Evolutionary conservation across 2,113 vertebrate genomes (phyloP), one percentile per base, ranked within the genome.

Genomic region (Gyps fulvus): DNA sequence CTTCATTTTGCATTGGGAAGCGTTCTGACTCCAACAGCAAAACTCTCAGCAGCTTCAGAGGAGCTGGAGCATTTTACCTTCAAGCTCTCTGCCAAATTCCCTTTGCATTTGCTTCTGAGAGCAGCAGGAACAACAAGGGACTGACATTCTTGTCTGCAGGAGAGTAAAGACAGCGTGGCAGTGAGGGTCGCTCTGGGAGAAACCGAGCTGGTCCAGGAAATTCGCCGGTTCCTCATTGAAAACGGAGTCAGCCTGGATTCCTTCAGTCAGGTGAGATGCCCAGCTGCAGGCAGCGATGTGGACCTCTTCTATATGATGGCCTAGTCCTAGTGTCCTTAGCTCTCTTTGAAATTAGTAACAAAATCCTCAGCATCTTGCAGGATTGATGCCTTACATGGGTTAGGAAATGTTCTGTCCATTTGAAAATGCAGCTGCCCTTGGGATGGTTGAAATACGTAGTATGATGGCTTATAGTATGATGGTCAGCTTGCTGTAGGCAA

Each of bases 141-240:
- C 43, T 87, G 85, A 38, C 4, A 19, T 36, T n/a, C 14, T 86
- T 32, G 22, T 57, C 76, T 74, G 11, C 96, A 99, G 99, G 99
- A 99, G 96, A 98, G 98, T 52, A 98, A 95, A 69, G 99, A 99
- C 96, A 99, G 99, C 2, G 97, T 99, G 95, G 99, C 99, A 2
- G 99, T 99, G 90, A 98, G 99, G 7, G 98, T 99, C 85, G 99
- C 99, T 82, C 95, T 99, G 43, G 99, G 99, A n/a, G 99, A 99
- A 94, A 99, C 99, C 0, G 98, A 99, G 97, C 98, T 99, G 4
- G 99, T 99, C 25, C 99, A 99, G 87, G 99, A 99, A 74, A 99
- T 99, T 22, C 98, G 99, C 8, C 98, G 92, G 81, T 99, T 99
- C 96, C 98, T 99, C 5, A 49, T 99, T 4, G 99, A 99, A 65